These are phyloP conservation scores for Etheostoma perlongum DNA, from an alignment of 2,797 vertebrate genomes.

Conservation along the genomic window DNA sequence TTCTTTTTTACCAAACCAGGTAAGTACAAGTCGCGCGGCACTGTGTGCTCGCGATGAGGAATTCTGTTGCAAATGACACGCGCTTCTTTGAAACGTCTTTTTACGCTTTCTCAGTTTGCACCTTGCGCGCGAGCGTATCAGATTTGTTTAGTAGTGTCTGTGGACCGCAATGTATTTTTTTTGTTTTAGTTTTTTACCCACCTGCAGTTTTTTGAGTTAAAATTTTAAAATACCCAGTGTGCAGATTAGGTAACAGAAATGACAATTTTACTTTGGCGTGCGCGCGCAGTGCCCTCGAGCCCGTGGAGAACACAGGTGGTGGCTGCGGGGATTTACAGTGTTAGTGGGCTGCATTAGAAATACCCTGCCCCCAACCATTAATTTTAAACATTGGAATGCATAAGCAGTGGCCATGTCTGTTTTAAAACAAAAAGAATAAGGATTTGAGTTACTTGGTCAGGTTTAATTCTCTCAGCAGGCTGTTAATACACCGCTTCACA, in stretches of 20 bases:
- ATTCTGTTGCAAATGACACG: conserved; percentile 5
- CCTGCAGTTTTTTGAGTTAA: conserved; percentile 13
- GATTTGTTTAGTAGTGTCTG: neutral
- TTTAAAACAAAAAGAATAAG: neutral
- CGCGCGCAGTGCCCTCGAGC: conserved; percentile 26
- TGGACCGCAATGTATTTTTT: neutral
- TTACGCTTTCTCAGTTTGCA: conserved; percentile 33
- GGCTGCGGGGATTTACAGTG: conserved; percentile 36
- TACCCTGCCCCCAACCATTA: neutral
- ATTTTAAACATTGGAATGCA: conserved; percentile 23
- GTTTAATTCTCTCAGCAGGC: conserved; percentile 8
- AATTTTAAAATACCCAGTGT: neutral
- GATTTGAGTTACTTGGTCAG: neutral
- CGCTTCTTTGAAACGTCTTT: conserved; percentile 18
- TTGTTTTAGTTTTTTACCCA: neutral
- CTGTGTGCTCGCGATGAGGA: neutral
- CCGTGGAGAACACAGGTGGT: conserved; percentile 60
- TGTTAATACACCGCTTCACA: conserved; percentile 2
- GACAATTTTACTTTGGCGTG: conserved; percentile 33
- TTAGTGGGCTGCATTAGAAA: neutral
- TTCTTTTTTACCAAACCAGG: conserved; percentile 79
- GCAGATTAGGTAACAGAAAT: neutral
- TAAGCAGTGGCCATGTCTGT: neutral
- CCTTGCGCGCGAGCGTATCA: conserved; percentile 35
- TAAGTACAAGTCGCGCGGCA: conserved; percentile 42